Percentiles rank a stretch among this genome's conserved stretches.
Evolutionary conservation across 2,888 invertebrate genomes (phyloP).

Genomic region (Venusia cambrica): DNA sequence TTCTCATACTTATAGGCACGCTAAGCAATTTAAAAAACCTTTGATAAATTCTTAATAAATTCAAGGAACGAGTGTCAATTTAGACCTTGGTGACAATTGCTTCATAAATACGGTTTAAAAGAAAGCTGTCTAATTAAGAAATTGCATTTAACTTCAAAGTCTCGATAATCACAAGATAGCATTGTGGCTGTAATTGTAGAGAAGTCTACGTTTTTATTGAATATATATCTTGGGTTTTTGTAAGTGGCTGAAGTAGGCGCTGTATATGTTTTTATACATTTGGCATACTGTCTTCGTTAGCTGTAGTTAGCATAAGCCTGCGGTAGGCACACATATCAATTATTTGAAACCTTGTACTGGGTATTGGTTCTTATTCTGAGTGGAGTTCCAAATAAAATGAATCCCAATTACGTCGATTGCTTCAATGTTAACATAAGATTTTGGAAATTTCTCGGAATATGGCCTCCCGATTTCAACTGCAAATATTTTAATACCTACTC

Average conservation of each 20-base stretch:
- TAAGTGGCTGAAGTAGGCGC: too few species aligned
- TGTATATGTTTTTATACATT: too few species aligned
- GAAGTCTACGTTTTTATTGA: too few species aligned
- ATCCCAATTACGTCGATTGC: constrained; percentile 45
- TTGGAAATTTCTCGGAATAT: constrained; percentile 49
- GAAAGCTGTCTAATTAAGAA: constrained; percentile 27
- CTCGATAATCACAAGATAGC: constrained; percentile 18
- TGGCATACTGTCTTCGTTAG: too few species aligned
- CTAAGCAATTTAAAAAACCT: constrained; percentile 17
- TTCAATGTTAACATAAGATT: constrained; percentile 46
- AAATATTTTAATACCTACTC: constrained; percentile 41
- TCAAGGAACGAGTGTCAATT: constrained; percentile 8
- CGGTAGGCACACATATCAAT: too few species aligned
- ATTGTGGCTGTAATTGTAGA: constrained; percentile 1
- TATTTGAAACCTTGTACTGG: too few species aligned
- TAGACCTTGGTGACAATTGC: constrained; percentile 19
- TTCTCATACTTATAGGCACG: constrained; percentile 12
- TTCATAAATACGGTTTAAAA: constrained; percentile 17
- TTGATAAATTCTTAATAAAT: constrained; percentile 19
- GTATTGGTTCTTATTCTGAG: too few species aligned
- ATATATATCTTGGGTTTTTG: too few species aligned
- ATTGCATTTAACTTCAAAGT: constrained; percentile 23
- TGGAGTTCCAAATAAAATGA: too few species aligned
- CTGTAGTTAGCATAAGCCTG: too few species aligned
- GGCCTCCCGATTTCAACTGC: constrained; percentile 31